phyloP scores from a whole-genome alignment of 2,797 vertebrate species.

The Craterocephalus amniculus region DNA sequence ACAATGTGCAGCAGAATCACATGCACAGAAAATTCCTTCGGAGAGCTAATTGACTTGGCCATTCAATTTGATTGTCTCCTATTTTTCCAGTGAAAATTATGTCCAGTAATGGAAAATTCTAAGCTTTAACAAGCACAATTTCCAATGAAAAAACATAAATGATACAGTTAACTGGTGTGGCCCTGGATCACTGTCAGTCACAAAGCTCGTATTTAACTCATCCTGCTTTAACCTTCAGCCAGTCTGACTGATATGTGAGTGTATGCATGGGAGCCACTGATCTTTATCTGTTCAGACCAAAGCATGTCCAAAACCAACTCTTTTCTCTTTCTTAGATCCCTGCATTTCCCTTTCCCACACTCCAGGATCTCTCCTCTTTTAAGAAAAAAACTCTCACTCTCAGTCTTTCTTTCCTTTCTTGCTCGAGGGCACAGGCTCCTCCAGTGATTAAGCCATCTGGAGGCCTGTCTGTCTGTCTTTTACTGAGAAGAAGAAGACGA shows the following conservation, averaged over 20 bases:
- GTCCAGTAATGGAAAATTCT: neutral
- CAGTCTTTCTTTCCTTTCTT: constrained; percentile 60
- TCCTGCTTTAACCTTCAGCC: constrained; percentile 49
- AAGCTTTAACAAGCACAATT: neutral
- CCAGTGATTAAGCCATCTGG: constrained; percentile 74
- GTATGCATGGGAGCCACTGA: constrained; percentile 27
- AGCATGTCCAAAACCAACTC: constrained; percentile 21
- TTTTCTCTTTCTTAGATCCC: constrained; percentile 36
- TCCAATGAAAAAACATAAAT: neutral
- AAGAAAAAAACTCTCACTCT: constrained; percentile 32
- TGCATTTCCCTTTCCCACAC: constrained; percentile 70
- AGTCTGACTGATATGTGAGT: constrained; percentile 35
- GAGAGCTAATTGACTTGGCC: neutral
- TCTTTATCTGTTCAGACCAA: constrained; percentile 22
- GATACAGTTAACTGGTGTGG: neutral
- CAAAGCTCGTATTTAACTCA: constrained; percentile 36
- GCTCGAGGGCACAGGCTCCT: constrained; percentile 70
- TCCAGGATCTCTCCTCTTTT: constrained; percentile 58
- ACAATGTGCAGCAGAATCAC: neutral
- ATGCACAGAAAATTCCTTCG: neutral
- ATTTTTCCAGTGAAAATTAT: neutral
- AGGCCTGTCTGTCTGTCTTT: constrained; percentile 71
- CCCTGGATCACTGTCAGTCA: neutral
- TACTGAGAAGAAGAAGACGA: constrained; percentile 65
- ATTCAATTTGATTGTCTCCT: neutral